Base-by-base conservation (phyloP, 2,888 invertebrate species). In the Venustoraphidia nigricollis region DNA sequence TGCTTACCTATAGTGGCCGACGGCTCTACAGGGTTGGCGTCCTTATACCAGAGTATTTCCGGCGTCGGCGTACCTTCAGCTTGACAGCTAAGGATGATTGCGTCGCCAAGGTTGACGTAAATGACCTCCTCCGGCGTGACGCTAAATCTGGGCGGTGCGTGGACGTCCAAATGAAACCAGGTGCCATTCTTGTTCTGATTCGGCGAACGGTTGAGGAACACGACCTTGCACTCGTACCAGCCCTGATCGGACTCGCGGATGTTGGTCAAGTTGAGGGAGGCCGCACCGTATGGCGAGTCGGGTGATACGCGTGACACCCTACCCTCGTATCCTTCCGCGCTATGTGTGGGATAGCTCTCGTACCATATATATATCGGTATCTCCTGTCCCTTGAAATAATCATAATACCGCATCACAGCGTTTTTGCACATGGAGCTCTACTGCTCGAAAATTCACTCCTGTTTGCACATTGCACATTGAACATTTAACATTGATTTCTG, bases 321-420 rank as follows among this genome's bases (percentile, higher is more conserved):
- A 58, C 89, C 90, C 68, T 92, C 90, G 74, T 92, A 93, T 47
- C 90, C 92, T 67, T 89, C 87, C 61, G 89, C 94, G 69, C 91
- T 89, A 77, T 94, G 95, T 56, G 94, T 90, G 59, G 92, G 92
- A 73, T 95, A 95, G 67, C 91, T 90, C 74, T 93, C 92, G 79
- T 93, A 95, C 89, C 93, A 93, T 72, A 94, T 92, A 78, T 93
- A 94, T 70, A 95, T 92, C 60, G 94, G 93, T 71, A 91, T 86
- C 75, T 92, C 91, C 76, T 91, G 83, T 67, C 91, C 92, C 91
- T 92, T 77, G 68, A 67, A 66, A 68, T 64, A 63, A 54, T 47
- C 17, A 42, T 52, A 60, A 54, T 51, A 27, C 27, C 27, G 27
- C 27, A 27, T 27, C 27, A 27, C 27, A 27, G 27, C 27, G 27